Conservation (phyloP, 2,888 invertebrate species). For the Dorcus hopei region DNA sequence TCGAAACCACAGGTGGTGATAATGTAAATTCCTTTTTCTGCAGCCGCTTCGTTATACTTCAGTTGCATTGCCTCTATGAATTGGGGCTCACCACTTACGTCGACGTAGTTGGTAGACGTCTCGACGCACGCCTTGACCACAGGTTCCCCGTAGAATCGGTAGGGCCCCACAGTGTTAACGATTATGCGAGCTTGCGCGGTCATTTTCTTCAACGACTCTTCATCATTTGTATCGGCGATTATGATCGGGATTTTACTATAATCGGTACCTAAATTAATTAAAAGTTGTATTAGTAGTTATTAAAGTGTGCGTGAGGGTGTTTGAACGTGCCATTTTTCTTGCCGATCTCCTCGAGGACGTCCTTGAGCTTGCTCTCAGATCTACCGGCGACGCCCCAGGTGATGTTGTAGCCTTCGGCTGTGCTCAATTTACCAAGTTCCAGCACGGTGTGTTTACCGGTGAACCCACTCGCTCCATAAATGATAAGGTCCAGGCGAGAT, state of each 20-base stretch:
- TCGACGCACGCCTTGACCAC: conserved; percentile 83
- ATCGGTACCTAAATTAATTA: conserved; percentile 52
- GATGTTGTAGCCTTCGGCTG: conserved; percentile 51
- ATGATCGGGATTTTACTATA: conserved; percentile 64
- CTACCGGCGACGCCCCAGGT: conserved; percentile 92
- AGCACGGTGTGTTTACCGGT: conserved; percentile 84
- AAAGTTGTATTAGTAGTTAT: background rate
- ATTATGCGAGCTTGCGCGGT: conserved; percentile 73
- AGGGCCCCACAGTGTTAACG: conserved; percentile 93
- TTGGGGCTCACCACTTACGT: conserved; percentile 90
- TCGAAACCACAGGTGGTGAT: conserved; percentile 93
- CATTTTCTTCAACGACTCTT: conserved; percentile 76
- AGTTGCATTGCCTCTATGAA: conserved; percentile 57
- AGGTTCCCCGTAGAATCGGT: conserved; percentile 80
- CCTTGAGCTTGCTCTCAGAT: conserved; percentile 48
- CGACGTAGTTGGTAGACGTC: conserved; percentile 80
- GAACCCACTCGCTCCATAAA: conserved; percentile 94
- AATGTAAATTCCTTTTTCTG: conserved; percentile 78
- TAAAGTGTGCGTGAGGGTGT: too few relatives aligned
- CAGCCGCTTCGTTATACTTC: conserved; percentile 70
- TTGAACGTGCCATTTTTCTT: conserved; percentile 47
- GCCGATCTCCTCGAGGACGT: conserved; percentile 38
- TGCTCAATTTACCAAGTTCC: conserved; percentile 54
- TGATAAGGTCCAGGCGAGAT: conserved; percentile 69
- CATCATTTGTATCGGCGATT: conserved; percentile 74